phyloP scores from a whole-genome alignment of 30 jellyfish, hydroid and myxozoan genomes.

The Cassiopea andromeda region DNA sequence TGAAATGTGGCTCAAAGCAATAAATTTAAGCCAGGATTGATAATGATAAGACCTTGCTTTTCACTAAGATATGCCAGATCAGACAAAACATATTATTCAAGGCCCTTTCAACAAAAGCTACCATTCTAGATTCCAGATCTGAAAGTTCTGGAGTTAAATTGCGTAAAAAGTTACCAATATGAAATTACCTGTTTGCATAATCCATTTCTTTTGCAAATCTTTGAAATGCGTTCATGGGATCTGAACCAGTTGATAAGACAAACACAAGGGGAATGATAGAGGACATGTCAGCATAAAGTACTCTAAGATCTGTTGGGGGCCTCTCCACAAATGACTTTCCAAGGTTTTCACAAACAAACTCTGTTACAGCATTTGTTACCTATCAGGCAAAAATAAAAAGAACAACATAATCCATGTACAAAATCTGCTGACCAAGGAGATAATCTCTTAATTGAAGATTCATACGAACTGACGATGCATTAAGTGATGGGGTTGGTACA shows the following conservation, averaged over 20 bases:
- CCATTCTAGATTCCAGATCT: too few relatives aligned
- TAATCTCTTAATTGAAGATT: too few relatives aligned
- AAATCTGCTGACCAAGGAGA: neutral
- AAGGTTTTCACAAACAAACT: slow-evolving; percentile 82
- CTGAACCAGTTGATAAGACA: slow-evolving; percentile 96
- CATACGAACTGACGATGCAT: too few relatives aligned
- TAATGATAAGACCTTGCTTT: too few relatives aligned
- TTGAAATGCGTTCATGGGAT: slow-evolving; percentile 96
- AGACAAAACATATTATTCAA: too few relatives aligned
- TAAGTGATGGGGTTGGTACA: too few relatives aligned
- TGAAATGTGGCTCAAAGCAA: too few relatives aligned
- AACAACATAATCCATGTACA: neutral
- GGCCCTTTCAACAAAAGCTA: too few relatives aligned
- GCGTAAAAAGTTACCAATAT: neutral
- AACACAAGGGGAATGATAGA: slow-evolving; percentile 82
- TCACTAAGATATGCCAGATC: too few relatives aligned
- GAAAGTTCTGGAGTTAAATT: too few relatives aligned
- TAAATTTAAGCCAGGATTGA: too few relatives aligned
- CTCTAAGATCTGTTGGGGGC: slow-evolving; percentile 88
- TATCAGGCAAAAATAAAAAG: neutral
- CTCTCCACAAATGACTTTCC: slow-evolving; percentile 95
- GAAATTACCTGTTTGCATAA: slow-evolving; percentile 22
- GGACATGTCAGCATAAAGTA: slow-evolving; percentile 93
- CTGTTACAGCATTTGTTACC: slow-evolving; percentile 70
- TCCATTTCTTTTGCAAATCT: slow-evolving; percentile 95